These are phyloP conservation scores for Drosophila ezoana DNA, from an alignment of 2,888 invertebrate genomes.

Conservation along the genomic window DNA sequence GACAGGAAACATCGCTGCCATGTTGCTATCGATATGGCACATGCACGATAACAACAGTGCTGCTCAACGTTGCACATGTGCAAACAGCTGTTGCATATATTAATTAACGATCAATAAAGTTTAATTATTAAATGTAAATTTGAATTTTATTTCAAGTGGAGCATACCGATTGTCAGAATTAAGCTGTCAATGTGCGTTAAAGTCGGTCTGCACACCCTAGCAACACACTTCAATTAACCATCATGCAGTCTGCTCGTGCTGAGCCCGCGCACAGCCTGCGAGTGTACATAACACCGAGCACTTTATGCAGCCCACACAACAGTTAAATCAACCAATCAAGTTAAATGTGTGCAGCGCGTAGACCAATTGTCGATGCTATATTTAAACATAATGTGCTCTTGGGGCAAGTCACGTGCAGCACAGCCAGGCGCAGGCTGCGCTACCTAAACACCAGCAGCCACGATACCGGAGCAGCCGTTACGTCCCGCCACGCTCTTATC, in stretches of 20 bases:
- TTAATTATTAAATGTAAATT: background rate
- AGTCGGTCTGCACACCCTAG: background rate
- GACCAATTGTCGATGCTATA: constrained; percentile 49
- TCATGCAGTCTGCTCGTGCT: constrained; percentile 53
- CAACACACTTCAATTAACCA: background rate
- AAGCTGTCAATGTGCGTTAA: too few species aligned
- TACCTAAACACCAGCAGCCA: constrained; percentile 17
- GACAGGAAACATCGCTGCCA: constrained; percentile 24
- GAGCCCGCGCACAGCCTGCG: constrained; percentile 1
- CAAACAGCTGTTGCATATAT: constrained; percentile 44
- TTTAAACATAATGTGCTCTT: constrained; percentile 57
- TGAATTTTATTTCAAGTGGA: background rate
- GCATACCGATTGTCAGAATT: background rate
- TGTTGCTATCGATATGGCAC: constrained; percentile 24
- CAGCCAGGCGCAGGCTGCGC: constrained; percentile 8
- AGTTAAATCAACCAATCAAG: constrained; percentile 44
- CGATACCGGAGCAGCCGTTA: constrained; percentile 42
- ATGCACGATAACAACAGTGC: constrained; percentile 20
- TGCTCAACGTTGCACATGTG: constrained; percentile 1
- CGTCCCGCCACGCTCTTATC: constrained; percentile 32
- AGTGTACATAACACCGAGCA: constrained; percentile 58
- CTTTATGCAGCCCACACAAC: constrained; percentile 22
- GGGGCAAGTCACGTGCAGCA: constrained; percentile 15
- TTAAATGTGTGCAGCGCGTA: constrained; percentile 70
- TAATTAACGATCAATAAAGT: constrained; percentile 3